Base-by-base conservation (phyloP, 2,797 vertebrate genomes). In the Sebastes trivittatus region DNA sequence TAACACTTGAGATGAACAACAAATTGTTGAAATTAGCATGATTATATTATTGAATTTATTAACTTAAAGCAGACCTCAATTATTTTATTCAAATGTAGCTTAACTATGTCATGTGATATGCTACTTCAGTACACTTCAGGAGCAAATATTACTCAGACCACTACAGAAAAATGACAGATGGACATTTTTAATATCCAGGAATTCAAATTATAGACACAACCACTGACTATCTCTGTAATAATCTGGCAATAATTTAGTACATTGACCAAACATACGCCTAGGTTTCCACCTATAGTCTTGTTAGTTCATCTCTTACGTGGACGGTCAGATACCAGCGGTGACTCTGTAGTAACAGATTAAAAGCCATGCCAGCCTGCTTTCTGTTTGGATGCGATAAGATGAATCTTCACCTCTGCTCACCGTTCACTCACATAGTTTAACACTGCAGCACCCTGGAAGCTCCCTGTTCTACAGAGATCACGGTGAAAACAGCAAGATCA, bases 331-430 rank as follows among this genome's bases (percentile, higher is more conserved):
- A 65, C 56, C 73, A 75, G 81, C 49, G 13, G 55, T 83, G 61
- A 80, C 66, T 81, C 70, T 36, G 20, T 29, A 23, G 77, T 77
- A 75, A 64, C 72, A 88, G 75, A 88, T 78, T 81, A 84, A 85
- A 86, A 55, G 25, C 77, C 56, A 74, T 58, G 74, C 38, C 62
- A 78, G 86, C 68, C 62, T 70, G 73, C 63, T 89, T 87, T 92
- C 87, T 90, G 87, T 84, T 88, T 20, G 42, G 62, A 81, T 75
- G 79, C 36, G 79, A 87, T 86, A 83, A 86, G 74, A 86, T 70
- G 38, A 55, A 83, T 81, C 78, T 82, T 83, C 70, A 81, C 79
- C 79, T 78, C 72, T 63, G 74, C 86, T 84, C 61, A 52, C 73
- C 82, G 42, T 80, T 89, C 65, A 25, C 23, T 73, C 66, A 74